These are phyloP conservation scores for Helicolenus hilgendorfi DNA, from an alignment of 2,797 vertebrate genomes.

Conservation along the genomic window DNA sequence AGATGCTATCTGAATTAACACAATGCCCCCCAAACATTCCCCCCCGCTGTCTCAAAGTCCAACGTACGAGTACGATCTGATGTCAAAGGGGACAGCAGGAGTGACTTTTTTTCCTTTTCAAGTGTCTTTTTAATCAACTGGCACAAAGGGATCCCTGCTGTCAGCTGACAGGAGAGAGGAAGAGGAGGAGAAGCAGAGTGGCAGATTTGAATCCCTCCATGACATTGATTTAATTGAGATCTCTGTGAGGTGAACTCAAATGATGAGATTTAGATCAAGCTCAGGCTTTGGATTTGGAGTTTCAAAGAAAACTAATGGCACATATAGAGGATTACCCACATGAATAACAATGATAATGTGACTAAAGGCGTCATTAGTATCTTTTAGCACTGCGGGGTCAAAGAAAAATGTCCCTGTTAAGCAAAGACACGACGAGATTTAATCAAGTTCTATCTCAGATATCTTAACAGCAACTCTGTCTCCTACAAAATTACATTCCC, in stretches of 20 bases:
- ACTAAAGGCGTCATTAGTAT: slow-evolving; percentile 24
- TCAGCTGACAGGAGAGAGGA: slow-evolving; percentile 43
- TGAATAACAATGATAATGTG: slow-evolving; percentile 23
- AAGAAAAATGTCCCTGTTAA: slow-evolving; percentile 4
- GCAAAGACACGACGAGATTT: not conserved
- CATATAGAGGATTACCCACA: not conserved
- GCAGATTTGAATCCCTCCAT: slow-evolving; percentile 52
- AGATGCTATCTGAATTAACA: slow-evolving; percentile 73
- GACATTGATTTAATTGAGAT: slow-evolving; percentile 65
- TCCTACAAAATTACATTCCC: not conserved
- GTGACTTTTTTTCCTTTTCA: slow-evolving; percentile 31
- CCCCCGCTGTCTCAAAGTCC: slow-evolving; percentile 31
- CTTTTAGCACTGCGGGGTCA: slow-evolving; percentile 1
- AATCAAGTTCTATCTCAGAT: not conserved
- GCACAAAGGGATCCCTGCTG: slow-evolving; percentile 49
- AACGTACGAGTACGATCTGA: slow-evolving; percentile 25
- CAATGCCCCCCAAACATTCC: not conserved
- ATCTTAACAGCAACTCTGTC: not conserved
- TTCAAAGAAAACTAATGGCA: slow-evolving; percentile 27
- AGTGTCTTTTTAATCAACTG: slow-evolving; percentile 67
- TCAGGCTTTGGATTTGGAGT: slow-evolving; percentile 8
- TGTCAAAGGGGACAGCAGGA: slow-evolving; percentile 38
- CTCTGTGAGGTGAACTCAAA: slow-evolving; percentile 36
- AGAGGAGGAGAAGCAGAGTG: not conserved
- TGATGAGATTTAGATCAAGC: slow-evolving; percentile 43